These are phyloP conservation scores for Brachyopa scutellaris DNA, from an alignment of 2,888 invertebrate species.

Conservation along the genomic window DNA sequence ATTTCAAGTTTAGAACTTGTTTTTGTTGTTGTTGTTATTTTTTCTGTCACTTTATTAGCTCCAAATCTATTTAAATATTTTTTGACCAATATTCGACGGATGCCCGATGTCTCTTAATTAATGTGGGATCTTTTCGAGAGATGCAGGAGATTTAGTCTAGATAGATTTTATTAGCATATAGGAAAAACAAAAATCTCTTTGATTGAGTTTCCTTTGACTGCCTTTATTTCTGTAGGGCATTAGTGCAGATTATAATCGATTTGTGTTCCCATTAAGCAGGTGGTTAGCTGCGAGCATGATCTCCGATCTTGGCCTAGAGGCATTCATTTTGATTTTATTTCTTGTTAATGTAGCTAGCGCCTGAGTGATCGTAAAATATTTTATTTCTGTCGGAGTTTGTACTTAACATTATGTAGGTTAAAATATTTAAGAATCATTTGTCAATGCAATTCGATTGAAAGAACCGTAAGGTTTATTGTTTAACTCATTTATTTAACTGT, in stretches of 20 bases:
- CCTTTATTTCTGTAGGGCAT: not conserved
- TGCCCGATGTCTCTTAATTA: slow-evolving; percentile 40
- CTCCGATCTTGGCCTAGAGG: slow-evolving; percentile 13
- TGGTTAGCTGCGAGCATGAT: slow-evolving; percentile 36
- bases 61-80: slow-evolving; percentile 21
- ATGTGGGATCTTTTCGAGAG: slow-evolving; percentile 33
- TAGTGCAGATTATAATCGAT: slow-evolving; percentile 20
- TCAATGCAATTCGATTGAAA: too few species aligned
- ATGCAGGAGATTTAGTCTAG: slow-evolving; percentile 17
- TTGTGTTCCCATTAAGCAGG: slow-evolving; percentile 40
- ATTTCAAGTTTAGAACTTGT: slow-evolving; percentile 56
- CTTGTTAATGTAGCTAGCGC: not conserved
- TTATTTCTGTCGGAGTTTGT: not conserved
- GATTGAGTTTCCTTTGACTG: not conserved
- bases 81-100: slow-evolving; percentile 27
- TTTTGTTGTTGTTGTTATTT: slow-evolving; percentile 23
- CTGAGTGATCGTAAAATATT: not conserved
- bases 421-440: too few species aligned
- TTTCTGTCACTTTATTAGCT: too few species aligned
- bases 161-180: slow-evolving; percentile 24
- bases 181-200: slow-evolving; percentile 2
- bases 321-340: not conserved
- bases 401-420: too few species aligned
- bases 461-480: too few species aligned
- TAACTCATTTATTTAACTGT: too few species aligned